A percentile compares a stretch with the other conserved stretches of the same genome.
Evolutionary conservation across 2,888 invertebrate species (phyloP).

Genomic region (Meghimatium bilineatum): DNA sequence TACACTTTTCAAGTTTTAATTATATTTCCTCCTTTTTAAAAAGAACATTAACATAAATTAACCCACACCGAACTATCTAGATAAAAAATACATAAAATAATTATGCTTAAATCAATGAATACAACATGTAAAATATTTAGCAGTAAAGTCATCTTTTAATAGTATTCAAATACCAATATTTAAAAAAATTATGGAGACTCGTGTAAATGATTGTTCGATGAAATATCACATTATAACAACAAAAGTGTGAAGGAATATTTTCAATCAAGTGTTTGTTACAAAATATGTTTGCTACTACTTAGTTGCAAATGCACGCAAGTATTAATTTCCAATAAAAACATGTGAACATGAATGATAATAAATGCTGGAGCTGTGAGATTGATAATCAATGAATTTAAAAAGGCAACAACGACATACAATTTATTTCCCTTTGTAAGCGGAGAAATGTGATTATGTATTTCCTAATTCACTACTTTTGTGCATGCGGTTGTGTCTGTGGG

Average conservation of each 20-base stretch:
- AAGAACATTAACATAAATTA: background rate
- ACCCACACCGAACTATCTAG: background rate
- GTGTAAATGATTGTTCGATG: background rate
- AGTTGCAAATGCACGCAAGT: background rate
- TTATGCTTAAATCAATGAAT: background rate
- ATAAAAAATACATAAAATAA: background rate
- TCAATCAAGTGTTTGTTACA: background rate
- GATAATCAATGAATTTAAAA: too few relatives aligned
- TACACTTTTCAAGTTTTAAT: background rate
- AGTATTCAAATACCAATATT: background rate
- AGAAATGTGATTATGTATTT: too few relatives aligned
- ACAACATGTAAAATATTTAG: background rate
- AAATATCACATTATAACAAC: conserved; percentile 6
- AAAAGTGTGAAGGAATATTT: background rate
- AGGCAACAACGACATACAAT: too few relatives aligned
- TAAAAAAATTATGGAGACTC: background rate
- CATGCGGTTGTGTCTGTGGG: too few relatives aligned
- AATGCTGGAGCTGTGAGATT: too few relatives aligned
- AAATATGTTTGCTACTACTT: background rate
- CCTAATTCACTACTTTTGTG: too few relatives aligned
- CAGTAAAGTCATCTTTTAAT: background rate
- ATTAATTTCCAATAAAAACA: background rate
- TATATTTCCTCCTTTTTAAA: background rate
- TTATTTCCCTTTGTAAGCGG: too few relatives aligned
- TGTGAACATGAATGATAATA: background rate